Evolutionary conservation across 1,140 invertebrate species (phyloP), one percentile per base, ranked within the genome.

Genomic region (Daktulosphaira vitifoliae): DNA sequence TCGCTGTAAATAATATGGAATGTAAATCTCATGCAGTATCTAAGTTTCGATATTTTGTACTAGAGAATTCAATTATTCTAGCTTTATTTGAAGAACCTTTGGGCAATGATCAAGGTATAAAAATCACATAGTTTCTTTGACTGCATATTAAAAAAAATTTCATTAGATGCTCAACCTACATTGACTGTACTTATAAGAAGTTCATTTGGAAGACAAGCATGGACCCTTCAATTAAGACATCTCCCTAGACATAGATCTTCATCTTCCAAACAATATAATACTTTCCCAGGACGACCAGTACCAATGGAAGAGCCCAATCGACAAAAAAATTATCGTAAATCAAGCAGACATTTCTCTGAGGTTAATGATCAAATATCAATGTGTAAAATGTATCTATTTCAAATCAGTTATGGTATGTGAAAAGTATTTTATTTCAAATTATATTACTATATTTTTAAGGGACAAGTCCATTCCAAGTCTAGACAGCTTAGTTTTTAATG

Each of bases 191-290:
- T 97, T 25, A 87, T 96, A 51, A 81, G 94, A 22, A 88, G 90
- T 23, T 88, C 91, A 0, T 96, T 94, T 78, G 93, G 93, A 0
- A 82, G 92, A 18, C 89, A 93, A 78, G 90, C 90, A 7, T 98
- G 94, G 94, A 90, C 88, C 0, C 84, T 96, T 82, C 89, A 94
- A 72, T 76, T 90, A 39, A 78, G 90, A 16, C 89, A 92, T 74
- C 76, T 90, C 64, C 87, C 91, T 3, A 80, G 88, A 50, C 85
- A 87, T 71, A 85, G 89, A 74, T 85, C 85, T 1, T 84, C 85
- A 15, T 81, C 81, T 1, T 85, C 69, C 59, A 68, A 66, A 44
- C 66, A 71, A 38, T 79, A 85, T 66, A 80, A 83, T 50, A 74
- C 79, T 8, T 88, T 87, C 76, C 86, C 87, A 1, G 87, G 88